phyloP scores from a whole-genome alignment of 2,113 vertebrate genomes.

The Phrynocephalus versicolor region DNA sequence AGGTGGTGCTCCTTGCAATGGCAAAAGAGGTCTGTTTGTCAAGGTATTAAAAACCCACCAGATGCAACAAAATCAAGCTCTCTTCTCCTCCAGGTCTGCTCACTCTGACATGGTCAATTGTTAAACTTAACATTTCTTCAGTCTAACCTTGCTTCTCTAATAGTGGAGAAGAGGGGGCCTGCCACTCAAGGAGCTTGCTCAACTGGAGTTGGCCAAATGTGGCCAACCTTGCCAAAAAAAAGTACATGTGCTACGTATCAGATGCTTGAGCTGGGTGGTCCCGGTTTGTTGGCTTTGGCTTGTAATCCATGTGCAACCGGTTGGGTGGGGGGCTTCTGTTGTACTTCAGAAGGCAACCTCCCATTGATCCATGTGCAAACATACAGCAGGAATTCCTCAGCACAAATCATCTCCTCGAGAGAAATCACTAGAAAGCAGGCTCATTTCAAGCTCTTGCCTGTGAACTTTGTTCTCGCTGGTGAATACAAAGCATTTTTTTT shows the following conservation, averaged over 20 bases:
- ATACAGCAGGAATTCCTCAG: constrained; percentile 23
- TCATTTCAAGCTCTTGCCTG: constrained; percentile 18
- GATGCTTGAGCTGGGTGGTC: constrained; percentile 49
- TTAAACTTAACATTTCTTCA: background rate
- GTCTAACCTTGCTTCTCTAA: background rate
- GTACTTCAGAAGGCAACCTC: constrained; percentile 54
- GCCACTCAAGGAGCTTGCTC: background rate
- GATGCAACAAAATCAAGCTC: no score
- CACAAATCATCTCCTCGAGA: constrained; percentile 34
- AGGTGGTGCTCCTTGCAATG: no score
- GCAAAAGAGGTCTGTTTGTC: no score
- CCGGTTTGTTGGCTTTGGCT: constrained; percentile 55
- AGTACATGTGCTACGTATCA: constrained; percentile 22
- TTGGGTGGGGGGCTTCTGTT: constrained; percentile 20
- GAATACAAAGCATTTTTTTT: no score
- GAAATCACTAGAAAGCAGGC: background rate
- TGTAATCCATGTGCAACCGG: constrained; percentile 2
- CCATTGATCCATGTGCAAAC: constrained; percentile 31
- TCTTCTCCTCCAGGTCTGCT: no score
- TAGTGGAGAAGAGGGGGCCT: background rate
- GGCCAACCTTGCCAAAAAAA: constrained; percentile 36
- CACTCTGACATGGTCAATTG: background rate
- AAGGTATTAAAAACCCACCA: no score
- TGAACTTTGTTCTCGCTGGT: no score
- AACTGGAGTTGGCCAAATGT: constrained; percentile 26